Evolutionary conservation across 2,888 invertebrate genomes (phyloP).

Genomic region (Rhagonycha lutea): DNA sequence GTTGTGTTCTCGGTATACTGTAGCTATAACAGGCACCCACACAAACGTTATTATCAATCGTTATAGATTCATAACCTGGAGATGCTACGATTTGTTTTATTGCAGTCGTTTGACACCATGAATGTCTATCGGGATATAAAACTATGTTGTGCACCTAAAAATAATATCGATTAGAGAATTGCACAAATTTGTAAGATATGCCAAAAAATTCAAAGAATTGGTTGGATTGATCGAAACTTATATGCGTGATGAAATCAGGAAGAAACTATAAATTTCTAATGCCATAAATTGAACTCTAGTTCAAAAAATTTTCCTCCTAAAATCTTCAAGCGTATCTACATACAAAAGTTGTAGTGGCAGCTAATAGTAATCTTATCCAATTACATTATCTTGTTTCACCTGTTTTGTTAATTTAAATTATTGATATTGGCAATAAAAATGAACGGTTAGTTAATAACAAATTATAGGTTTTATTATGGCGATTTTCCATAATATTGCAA

Average conservation of each 20-base stretch:
- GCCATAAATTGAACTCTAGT: no score
- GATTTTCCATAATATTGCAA: not conserved
- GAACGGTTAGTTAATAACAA: conserved; percentile 5
- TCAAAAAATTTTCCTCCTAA: not conserved
- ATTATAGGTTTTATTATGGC: not conserved
- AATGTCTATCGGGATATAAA: conserved; percentile 70
- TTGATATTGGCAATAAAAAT: conserved; percentile 12
- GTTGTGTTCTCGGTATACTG: conserved; percentile 69
- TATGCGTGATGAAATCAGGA: no score
- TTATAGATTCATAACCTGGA: conserved; percentile 66
- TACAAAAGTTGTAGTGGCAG: conserved; percentile 2
- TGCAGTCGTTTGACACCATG: conserved; percentile 71
- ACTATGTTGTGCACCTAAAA: conserved; percentile 70
- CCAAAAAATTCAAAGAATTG: not conserved
- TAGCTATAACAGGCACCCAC: conserved; percentile 75
- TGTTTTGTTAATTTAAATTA: conserved; percentile 17
- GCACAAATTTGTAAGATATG: not conserved
- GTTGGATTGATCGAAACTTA: no score
- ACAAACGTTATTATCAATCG: conserved; percentile 72
- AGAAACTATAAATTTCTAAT: no score
- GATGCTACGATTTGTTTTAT: conserved; percentile 71
- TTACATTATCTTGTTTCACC: conserved; percentile 15
- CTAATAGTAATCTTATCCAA: conserved; percentile 10
- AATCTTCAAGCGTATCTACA: not conserved
- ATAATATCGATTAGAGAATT: not conserved